These are phyloP conservation scores for Rallus crepitans DNA, from an alignment of 2,797 vertebrate species.

Conservation along the genomic window DNA sequence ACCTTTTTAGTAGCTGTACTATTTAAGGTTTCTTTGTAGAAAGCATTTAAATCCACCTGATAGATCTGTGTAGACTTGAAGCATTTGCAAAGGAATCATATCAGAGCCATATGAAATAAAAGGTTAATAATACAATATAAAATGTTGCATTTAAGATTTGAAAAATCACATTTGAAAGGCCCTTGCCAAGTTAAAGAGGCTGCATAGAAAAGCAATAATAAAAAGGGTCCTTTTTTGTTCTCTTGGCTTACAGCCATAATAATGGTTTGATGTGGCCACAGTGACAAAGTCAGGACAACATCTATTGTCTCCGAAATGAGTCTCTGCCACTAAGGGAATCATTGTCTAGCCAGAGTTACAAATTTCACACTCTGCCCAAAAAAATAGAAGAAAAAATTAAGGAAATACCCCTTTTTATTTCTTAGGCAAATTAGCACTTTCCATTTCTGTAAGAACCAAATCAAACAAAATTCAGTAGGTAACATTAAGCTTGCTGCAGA, in stretches of 20 bases:
- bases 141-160: conserved; percentile 52
- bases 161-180: conserved; percentile 57
- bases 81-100: conserved; percentile 59
- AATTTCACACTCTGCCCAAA: not conserved
- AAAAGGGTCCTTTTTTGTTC: conserved; percentile 8
- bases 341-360: conserved; percentile 3
- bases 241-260: conserved; percentile 28
- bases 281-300: conserved; percentile 49
- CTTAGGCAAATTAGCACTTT: not conserved
- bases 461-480: not conserved
- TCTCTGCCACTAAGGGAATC: not conserved
- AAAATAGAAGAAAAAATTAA: not conserved
- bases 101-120: conserved; percentile 66
- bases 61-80: conserved; percentile 43
- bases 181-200: conserved; percentile 2
- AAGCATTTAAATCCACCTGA: conserved; percentile 54
- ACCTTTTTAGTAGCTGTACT: conserved; percentile 35
- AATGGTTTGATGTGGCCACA: conserved; percentile 32
- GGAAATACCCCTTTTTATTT: conserved; percentile 1
- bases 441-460: not conserved
- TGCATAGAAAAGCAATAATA: conserved; percentile 38
- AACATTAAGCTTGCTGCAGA: not conserved
- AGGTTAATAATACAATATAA: conserved; percentile 71
- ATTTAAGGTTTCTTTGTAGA: conserved; percentile 68
- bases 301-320: conserved; percentile 38